Percentiles rank a stretch among this genome's conserved stretches.
Conservation (phyloP, 1,140 invertebrate species). For the Wiebesia pumilae region DNA sequence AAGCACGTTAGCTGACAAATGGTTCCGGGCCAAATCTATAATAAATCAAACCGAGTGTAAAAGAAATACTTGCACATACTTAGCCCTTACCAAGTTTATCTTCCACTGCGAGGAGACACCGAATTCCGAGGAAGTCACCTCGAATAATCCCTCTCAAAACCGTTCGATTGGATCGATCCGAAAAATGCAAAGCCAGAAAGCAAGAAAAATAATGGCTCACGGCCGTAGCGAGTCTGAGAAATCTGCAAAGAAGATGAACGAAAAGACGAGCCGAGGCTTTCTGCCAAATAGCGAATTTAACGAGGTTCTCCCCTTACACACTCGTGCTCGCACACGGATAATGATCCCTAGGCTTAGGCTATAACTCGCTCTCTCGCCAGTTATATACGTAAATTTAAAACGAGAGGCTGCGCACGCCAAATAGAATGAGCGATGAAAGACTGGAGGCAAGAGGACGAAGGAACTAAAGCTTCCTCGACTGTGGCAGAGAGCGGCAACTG, state of each 20-base stretch:
- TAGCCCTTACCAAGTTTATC: not conserved
- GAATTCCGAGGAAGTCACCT: not conserved
- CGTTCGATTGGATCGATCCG: not conserved
- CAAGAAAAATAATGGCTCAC: constrained; percentile 2
- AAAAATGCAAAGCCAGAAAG: not conserved
- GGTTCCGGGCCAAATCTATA: not conserved
- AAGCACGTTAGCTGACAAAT: not conserved
- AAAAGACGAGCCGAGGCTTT: constrained; percentile 6
- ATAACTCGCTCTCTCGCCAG: not conserved
- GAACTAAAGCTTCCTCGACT: not conserved
- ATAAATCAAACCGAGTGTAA: not conserved
- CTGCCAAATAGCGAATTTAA: constrained; percentile 36
- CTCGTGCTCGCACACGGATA: not conserved
- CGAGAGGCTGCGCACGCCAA: not conserved
- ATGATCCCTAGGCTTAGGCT: not conserved
- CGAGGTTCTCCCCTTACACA: not conserved
- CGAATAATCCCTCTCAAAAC: not conserved
- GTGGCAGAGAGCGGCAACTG: too few relatives aligned
- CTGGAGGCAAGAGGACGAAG: not conserved
- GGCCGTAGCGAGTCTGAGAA: not conserved
- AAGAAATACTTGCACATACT: not conserved
- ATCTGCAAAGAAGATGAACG: not conserved
- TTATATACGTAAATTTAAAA: not conserved
- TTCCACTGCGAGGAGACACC: not conserved
- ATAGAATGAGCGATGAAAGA: not conserved